Percentiles rank a stretch among this genome's conserved stretches.
Evolutionary conservation across 2,113 vertebrate species (phyloP).

Genomic region (Myanophis thanlyinensis): DNA sequence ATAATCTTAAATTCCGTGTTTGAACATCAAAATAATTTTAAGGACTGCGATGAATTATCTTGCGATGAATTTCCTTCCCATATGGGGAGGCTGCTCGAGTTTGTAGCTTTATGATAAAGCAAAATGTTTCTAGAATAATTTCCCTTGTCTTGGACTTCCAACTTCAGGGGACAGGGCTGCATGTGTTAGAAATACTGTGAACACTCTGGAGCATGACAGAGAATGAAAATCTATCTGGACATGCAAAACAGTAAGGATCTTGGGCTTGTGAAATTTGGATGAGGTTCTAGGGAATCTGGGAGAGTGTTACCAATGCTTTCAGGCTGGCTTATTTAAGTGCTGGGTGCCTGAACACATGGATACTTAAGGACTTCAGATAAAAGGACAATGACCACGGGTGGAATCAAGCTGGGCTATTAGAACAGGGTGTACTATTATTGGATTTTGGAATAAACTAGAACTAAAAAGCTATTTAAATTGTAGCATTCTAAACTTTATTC

Average conservation of each 20-base stretch:
- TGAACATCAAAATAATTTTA: neutral
- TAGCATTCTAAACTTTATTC: neutral
- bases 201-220: neutral
- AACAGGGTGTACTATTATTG: neutral
- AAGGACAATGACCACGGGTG: neutral
- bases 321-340: neutral
- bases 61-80: neutral
- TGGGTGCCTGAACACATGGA: neutral
- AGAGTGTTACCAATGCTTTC: neutral
- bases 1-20: neutral
- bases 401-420: neutral
- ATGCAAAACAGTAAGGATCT: neutral
- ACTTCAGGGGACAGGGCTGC: neutral
- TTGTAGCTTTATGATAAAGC: neutral
- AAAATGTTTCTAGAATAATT: neutral
- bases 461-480: neutral
- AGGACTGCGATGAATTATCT: neutral
- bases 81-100: neutral
- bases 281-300: neutral
- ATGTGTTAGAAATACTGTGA: neutral
- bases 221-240: neutral
- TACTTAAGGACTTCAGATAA: neutral
- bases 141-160: neutral
- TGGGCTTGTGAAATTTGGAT: neutral
- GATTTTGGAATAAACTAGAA: neutral